Conservation (phyloP, 2,113 vertebrate genomes). For the Sinocyclocheilus rhinocerous region DNA sequence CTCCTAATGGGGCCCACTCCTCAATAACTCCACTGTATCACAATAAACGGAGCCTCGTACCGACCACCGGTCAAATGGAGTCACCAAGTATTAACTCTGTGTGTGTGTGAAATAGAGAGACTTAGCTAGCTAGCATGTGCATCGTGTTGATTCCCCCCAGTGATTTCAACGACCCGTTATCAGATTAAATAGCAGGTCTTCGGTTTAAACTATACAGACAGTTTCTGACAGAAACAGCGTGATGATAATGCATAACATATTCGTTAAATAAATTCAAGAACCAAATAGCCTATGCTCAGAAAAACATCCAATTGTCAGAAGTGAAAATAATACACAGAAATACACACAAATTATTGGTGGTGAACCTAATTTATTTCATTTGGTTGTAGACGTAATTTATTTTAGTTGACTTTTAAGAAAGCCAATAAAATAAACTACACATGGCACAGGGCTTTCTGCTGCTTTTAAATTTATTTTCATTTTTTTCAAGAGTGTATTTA, state of each 20-base stretch:
- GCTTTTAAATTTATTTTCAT: neutral
- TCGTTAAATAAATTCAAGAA: neutral
- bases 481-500: neutral
- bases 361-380: slow-evolving; percentile 11
- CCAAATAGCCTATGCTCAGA: neutral
- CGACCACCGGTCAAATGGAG: slow-evolving; percentile 72
- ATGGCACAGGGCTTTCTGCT: neutral
- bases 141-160: neutral
- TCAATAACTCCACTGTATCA: slow-evolving; percentile 74
- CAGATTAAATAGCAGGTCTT: slow-evolving; percentile 17
- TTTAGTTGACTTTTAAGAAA: slow-evolving; percentile 15
- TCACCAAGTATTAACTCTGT: slow-evolving; percentile 65
- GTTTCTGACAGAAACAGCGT: slow-evolving; percentile 25
- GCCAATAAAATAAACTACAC: slow-evolving; percentile 29
- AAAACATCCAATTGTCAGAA: neutral
- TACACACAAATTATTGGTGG: neutral
- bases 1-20: slow-evolving; percentile 75
- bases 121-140: neutral
- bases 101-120: slow-evolving; percentile 37
- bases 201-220: neutral
- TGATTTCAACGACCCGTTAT: neutral
- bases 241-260: neutral
- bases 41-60: slow-evolving; percentile 71
- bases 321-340: neutral
- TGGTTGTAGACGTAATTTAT: neutral